phyloP scores from a whole-genome alignment of 2,888 invertebrate genomes.

The Nebria salina region DNA sequence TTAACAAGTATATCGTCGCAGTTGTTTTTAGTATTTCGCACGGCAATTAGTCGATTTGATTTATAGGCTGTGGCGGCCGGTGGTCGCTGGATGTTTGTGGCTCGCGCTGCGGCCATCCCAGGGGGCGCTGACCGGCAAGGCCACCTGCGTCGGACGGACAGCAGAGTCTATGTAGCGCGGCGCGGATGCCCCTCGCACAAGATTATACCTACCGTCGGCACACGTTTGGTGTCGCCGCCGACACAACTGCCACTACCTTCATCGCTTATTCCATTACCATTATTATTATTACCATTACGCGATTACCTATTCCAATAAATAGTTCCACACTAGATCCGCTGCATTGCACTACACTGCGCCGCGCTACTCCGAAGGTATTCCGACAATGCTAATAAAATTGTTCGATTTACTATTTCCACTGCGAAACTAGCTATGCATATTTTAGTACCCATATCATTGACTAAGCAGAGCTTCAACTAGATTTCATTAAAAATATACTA shows the following conservation, averaged over 20 bases:
- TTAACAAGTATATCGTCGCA: constrained; percentile 11
- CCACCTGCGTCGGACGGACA: constrained; percentile 13
- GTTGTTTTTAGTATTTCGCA: constrained; percentile 16
- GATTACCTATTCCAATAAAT: constrained; percentile 1
- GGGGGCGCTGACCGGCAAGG: constrained; percentile 25
- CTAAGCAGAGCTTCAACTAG: too few relatives aligned
- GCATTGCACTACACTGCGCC: not conserved
- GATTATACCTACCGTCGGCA: not conserved
- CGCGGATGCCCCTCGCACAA: not conserved
- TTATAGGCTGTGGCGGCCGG: constrained; percentile 16
- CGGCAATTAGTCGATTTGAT: constrained; percentile 20
- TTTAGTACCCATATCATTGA: too few relatives aligned
- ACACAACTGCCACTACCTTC: not conserved
- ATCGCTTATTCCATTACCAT: not conserved
- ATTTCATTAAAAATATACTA: too few relatives aligned
- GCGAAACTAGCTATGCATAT: too few relatives aligned
- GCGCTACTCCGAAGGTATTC: too few relatives aligned
- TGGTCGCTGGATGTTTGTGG: constrained; percentile 22
- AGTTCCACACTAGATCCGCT: not conserved
- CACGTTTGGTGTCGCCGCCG: constrained; percentile 1
- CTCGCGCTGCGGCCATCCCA: constrained; percentile 16
- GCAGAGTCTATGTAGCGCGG: not conserved
- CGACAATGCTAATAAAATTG: not conserved
- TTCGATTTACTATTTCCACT: not conserved
- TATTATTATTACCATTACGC: constrained; percentile 1